These are phyloP conservation scores for Phocoena sinus DNA, from an alignment of 2,113 vertebrate genomes.

Conservation along the genomic window DNA sequence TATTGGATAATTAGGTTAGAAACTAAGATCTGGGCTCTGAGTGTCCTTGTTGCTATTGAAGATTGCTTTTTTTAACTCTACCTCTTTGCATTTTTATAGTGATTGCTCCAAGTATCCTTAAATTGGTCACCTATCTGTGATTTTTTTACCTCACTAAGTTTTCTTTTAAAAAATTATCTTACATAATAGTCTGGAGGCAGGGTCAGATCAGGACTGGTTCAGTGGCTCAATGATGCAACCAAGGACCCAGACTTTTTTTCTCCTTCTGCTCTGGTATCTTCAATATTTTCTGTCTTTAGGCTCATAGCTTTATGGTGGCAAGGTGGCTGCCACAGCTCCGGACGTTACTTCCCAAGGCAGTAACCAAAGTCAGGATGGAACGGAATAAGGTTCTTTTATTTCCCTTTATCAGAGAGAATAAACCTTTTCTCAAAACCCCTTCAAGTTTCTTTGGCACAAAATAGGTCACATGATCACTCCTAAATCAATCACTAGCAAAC, in stretches of 20 bases:
- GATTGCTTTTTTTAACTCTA: background rate
- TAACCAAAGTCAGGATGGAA: background rate
- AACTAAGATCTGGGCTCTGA: background rate
- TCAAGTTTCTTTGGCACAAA: background rate
- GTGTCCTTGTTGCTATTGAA: background rate
- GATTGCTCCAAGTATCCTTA: background rate
- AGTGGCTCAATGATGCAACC: background rate
- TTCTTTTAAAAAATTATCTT: background rate
- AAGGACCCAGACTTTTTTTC: background rate
- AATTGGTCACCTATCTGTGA: background rate
- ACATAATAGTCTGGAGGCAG: background rate
- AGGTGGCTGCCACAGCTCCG: background rate
- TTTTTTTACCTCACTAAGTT: background rate
- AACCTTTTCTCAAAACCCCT: background rate
- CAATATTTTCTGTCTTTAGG: background rate
- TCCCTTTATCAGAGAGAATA: background rate
- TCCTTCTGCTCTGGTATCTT: background rate
- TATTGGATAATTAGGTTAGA: background rate
- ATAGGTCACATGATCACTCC: background rate
- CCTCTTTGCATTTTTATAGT: background rate
- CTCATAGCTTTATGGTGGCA: background rate
- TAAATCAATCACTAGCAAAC: background rate
- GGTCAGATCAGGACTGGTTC: background rate
- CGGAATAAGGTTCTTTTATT: background rate
- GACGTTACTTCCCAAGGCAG: background rate